These are phyloP conservation scores for Hemithea aestivaria DNA, from an alignment of 2,888 invertebrate genomes.

Conservation along the genomic window DNA sequence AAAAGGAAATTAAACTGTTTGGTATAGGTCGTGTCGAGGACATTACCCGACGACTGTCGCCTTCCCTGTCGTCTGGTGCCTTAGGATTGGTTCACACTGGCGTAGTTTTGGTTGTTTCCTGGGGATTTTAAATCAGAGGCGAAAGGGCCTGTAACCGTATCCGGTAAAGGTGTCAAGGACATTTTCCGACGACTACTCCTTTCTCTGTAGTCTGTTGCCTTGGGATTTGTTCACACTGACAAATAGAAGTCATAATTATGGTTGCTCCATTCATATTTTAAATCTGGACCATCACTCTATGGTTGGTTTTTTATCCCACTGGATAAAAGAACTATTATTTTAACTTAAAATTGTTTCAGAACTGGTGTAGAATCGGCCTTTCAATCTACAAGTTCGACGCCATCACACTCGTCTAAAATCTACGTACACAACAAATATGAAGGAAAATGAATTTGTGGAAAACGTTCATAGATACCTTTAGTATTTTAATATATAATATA, in stretches of 20 bases:
- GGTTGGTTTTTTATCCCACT: no score
- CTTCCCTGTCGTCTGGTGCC: slow-evolving; percentile 16
- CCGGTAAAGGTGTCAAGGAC: slow-evolving; percentile 54
- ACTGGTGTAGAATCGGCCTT: slow-evolving; percentile 21
- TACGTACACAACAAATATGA: slow-evolving; percentile 34
- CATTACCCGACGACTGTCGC: slow-evolving; percentile 43
- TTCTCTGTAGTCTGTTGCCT: slow-evolving; percentile 14
- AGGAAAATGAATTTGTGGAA: slow-evolving; percentile 35
- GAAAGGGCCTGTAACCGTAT: slow-evolving; percentile 57
- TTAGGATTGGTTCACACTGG: neutral
- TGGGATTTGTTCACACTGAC: neutral
- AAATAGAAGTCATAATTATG: no score
- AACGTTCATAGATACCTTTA: slow-evolving; percentile 16
- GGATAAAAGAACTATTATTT: no score
- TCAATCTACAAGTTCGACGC: slow-evolving; percentile 56
- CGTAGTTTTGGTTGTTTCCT: no score
- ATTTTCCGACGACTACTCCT: slow-evolving; percentile 41
- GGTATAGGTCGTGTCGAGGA: slow-evolving; percentile 53
- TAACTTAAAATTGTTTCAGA: no score
- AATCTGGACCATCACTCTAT: no score
- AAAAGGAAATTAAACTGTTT: slow-evolving; percentile 58
- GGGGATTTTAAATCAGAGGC: slow-evolving; percentile 49
- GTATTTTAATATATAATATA: no score
- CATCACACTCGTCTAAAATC: slow-evolving; percentile 45
- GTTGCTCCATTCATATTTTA: no score